These are phyloP conservation scores for Asobara japonica DNA, from an alignment of 1,140 invertebrate species.

Conservation along the genomic window DNA sequence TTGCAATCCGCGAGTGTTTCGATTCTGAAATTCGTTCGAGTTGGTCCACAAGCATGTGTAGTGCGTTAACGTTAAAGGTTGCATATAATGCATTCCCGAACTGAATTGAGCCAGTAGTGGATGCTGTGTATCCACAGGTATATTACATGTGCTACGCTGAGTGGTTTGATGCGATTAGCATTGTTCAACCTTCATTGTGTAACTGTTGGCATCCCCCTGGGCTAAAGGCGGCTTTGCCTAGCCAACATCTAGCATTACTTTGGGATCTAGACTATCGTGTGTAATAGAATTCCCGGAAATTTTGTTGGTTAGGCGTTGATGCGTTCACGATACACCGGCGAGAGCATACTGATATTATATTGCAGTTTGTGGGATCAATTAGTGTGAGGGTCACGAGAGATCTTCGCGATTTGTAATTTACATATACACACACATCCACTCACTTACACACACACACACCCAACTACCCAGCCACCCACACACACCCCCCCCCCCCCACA, in stretches of 20 bases:
- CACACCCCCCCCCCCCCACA: too few relatives aligned
- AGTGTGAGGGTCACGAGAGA: too few relatives aligned
- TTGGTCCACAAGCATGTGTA: neutral
- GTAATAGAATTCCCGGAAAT: neutral
- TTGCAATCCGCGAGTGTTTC: too few relatives aligned
- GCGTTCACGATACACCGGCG: too few relatives aligned
- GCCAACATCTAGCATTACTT: conserved; percentile 35
- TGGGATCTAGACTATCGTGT: conserved; percentile 15
- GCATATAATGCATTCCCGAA: conserved; percentile 39
- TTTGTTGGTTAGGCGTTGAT: too few relatives aligned
- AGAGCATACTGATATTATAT: too few relatives aligned
- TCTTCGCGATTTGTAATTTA: too few relatives aligned
- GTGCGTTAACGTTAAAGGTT: conserved; percentile 35
- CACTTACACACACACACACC: too few relatives aligned
- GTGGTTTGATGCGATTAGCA: conserved; percentile 56
- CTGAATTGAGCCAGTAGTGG: conserved; percentile 37
- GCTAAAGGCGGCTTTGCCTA: conserved; percentile 44
- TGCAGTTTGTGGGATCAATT: too few relatives aligned
- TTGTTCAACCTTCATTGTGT: conserved; percentile 50
- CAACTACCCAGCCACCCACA: too few relatives aligned
- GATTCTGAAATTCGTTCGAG: conserved; percentile 14
- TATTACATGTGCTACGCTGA: conserved; percentile 39
- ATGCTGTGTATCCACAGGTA: conserved; percentile 14
- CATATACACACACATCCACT: too few relatives aligned
- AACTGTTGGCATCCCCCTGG: conserved; percentile 17